A percentile compares a stretch with the other conserved stretches of the same genome.
phyloP scores from a whole-genome alignment of 2,113 vertebrate genomes.

The Microtus pennsylvanicus region DNA sequence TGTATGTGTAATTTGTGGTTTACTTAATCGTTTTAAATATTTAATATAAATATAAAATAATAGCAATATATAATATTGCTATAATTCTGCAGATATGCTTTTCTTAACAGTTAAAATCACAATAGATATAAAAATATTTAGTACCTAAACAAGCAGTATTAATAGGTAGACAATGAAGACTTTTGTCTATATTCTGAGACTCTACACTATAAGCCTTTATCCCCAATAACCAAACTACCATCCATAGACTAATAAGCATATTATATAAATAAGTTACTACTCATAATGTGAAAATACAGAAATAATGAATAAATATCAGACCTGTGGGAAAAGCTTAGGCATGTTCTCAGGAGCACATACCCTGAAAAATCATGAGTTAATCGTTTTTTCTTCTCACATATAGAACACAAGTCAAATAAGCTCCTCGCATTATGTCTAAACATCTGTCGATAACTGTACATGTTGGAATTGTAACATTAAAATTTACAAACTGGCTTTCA shows the following conservation, averaged over 20 bases:
- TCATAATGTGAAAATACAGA: not conserved
- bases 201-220: not conserved
- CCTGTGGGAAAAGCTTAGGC: not conserved
- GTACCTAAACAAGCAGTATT: not conserved
- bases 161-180: not conserved
- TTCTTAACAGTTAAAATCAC: not conserved
- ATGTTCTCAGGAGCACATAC: not conserved
- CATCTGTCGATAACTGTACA: slow-evolving; percentile 31
- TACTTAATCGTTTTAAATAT: not conserved
- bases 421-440: slow-evolving; percentile 5
- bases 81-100: not conserved
- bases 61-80: no score
- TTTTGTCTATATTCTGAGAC: not conserved
- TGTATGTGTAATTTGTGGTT: not conserved
- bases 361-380: slow-evolving; percentile 18
- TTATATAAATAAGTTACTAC: not conserved
- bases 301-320: not conserved
- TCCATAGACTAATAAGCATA: not conserved
- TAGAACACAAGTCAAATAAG: slow-evolving; percentile 54
- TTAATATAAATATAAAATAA: not conserved
- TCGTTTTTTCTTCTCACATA: slow-evolving; percentile 51
- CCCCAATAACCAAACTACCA: not conserved
- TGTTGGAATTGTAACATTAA: not conserved
- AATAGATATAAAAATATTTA: not conserved
- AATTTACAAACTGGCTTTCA: slow-evolving; percentile 28